Evolutionary conservation across 2,113 vertebrate species (phyloP), one percentile per base, ranked within the genome.

Genomic region (Hyla sarda): DNA sequence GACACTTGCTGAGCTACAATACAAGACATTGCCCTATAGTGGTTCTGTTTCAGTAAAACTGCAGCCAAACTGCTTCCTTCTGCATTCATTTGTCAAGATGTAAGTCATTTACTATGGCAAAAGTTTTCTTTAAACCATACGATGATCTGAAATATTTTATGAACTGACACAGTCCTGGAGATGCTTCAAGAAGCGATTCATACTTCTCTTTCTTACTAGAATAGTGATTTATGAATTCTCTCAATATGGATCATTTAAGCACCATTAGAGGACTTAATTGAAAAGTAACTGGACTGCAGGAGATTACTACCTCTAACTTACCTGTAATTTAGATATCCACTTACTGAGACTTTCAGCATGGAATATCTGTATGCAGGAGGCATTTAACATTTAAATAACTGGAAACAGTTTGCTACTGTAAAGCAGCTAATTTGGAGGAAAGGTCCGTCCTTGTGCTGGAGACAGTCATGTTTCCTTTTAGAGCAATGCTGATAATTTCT

Each of bases 401-500:
- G 67, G 19, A 71, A 71, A 71, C 32, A 71, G 32, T 71, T 41
- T 71, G 67, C 67, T 41, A 23, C 34, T 23, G 19, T 21, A 12
- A 37, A 41, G 67, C 34, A 41, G 23, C 67, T 41, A 71, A 71
- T 71, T 71, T 71, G 67, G 19, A 41, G 23, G 67, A 71, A 71
- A 71, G 34, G 32, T 41, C 19, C 34, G 67, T 71, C 67, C 34
- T 71, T 71, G 32, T 71, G 19, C 67, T 12, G 67, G 65, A 34
- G 67, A 71, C 34, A 71, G 17, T 41, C 67, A 71, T 71, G 32
- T 21, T 41, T 41, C 34, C 9, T 71, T 30, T 71, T 41, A 21
- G 19, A 71, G 67, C 67, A 71, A 23, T 41, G 67, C 67, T 41
- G 34, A 71, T 69, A 71, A 71, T 71, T 67, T 71, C 67, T 69